Evolutionary conservation across 2,113 vertebrate species (phyloP), one percentile per base, ranked within the genome.

Genomic region (Fukomys damarensis): DNA sequence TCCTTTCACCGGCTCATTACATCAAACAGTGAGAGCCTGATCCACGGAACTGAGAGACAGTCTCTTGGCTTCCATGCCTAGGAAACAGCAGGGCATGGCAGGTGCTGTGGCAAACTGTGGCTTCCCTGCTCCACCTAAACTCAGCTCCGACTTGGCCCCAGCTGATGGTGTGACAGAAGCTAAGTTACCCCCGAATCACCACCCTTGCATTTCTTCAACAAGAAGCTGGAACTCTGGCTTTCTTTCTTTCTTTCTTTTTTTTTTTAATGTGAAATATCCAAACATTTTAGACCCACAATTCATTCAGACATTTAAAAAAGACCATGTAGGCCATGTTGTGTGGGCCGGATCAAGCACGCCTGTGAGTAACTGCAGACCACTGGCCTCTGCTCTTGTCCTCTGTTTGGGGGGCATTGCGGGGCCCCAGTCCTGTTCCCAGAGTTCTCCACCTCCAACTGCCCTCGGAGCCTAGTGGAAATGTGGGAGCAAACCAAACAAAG

Each of bases 401-500:
- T 59, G 30, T 77, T 91, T 22, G 43, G 80, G 70, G 61, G 22
- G 35, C 82, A 17, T 56, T 1, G 0, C 4, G 35, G 13, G 58
- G 1, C 86, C 87, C 24, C 61, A 41, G 14, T 32, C 16, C 70
- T 19, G 43, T 59, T 58, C 8, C 32, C 35, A 4, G 2, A 26
- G 20, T 82, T 72, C 26, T 5, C 80, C 38, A 24, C n/a, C 70
- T 93, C 61, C 56, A 86, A 30, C 3, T 76, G 26, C 49, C 95
- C 0, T 88, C 91, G 72, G 58, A 93, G 70, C 46, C 81, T 41
- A 90, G 59, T 59, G 43, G 38, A 91, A 93, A 90, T 96, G 35
- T 95, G 54, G 85, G 72, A 81, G 61, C 84, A 96, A 90, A 77
- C 76, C 92, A 96, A 97, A 88, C 11, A 76, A 96, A 96, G 94